Percentiles rank a stretch among this genome's conserved stretches.
phyloP scores from a whole-genome alignment of 2,113 vertebrate genomes.

The Oenanthe melanoleuca region DNA sequence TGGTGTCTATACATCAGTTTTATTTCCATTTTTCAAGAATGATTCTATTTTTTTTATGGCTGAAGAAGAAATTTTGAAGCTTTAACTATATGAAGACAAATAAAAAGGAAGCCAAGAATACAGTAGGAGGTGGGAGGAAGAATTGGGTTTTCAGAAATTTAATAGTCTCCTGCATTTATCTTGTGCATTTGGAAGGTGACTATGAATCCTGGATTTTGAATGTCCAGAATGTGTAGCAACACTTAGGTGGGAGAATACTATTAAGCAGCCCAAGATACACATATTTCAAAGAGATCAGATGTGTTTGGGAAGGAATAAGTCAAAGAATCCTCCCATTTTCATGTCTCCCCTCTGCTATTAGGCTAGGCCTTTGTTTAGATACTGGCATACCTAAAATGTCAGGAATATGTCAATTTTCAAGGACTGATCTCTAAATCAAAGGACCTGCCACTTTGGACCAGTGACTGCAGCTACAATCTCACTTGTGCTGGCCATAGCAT shows the following conservation, averaged over 20 bases:
- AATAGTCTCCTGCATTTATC: background rate
- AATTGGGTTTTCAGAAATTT: background rate
- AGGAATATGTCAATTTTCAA: background rate
- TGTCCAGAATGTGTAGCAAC: background rate
- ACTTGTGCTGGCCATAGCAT: background rate
- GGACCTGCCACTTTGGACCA: fast-evolving
- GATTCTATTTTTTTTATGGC: background rate
- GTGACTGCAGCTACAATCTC: background rate
- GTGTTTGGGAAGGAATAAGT: background rate
- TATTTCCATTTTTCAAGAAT: background rate
- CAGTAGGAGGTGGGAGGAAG: background rate
- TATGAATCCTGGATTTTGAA: background rate
- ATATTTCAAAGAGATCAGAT: background rate
- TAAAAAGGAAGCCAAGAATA: background rate
- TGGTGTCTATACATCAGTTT: background rate
- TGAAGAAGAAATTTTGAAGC: background rate
- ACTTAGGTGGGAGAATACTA: background rate
- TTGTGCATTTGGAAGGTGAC: background rate
- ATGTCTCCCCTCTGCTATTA: background rate
- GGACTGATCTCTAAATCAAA: background rate
- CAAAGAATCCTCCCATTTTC: background rate
- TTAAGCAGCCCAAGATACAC: background rate
- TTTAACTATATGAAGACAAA: conserved; percentile 15
- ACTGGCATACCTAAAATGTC: background rate
- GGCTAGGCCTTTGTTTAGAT: background rate